Base-by-base conservation (phyloP, 1,140 invertebrate genomes). In the Anastrepha obliqua region DNA sequence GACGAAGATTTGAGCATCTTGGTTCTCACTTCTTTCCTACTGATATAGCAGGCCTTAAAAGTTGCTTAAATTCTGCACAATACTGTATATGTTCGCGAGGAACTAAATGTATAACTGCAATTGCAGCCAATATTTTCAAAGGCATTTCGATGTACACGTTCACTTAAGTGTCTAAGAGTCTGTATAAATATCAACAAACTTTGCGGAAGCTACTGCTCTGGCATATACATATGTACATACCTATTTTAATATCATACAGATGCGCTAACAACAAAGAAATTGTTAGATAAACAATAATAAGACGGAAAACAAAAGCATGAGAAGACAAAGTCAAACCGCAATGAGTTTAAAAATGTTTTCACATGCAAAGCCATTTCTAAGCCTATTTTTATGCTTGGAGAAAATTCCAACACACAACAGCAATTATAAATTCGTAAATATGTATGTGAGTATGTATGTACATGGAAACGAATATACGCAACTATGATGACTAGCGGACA, bases 291-390 rank as follows among this genome's bases (percentile, higher is more conserved):
- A 74, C 44, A 47, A 74, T 44, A 74, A 47, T 47, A 74, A 47
- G 70, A 74, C 44, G 70, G 70, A 74, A 74, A 47, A 74, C 70
- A 74, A 74, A 74, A 74, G 70, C 70, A 17, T 42, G 42, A 15
- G 44, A 74, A 74, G 70, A 47, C 70, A 47, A 47, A 47, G 42
- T 74, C 44, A 74, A 17, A 15, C 44, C 70, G 47, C 70, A 47
- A 47, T 42, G 64, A 42, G 20, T 64, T 39, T 67, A 17, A 47
- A 74, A 74, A 20, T 4, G 70, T 8, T 8, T 74, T 74, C 42
- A 74, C 44, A 47, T 44, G 70, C 42, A 70, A 70, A 70, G 65
- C 39, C 8, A 70, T 70, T 70, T 70, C 65, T 74, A 47, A 74
- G 70, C 70, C 8, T 1, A 47, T 17, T 62, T 74, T 42, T 44